These are phyloP conservation scores for Drosophila hawaiiensis DNA, from an alignment of 2,888 invertebrate genomes.

Conservation along the genomic window DNA sequence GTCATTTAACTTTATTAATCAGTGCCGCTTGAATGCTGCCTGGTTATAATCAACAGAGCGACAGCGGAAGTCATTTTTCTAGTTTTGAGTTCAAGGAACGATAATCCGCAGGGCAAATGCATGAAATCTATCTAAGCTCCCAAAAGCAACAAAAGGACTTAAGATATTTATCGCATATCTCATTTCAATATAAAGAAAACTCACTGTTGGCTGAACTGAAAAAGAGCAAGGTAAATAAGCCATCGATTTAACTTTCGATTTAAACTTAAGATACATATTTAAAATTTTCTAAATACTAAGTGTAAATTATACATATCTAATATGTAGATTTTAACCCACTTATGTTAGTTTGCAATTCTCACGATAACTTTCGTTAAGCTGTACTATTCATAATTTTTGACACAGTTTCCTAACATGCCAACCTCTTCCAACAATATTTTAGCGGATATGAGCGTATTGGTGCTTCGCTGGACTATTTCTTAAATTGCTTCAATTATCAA, in stretches of 20 bases:
- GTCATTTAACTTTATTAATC: slow-evolving; percentile 75
- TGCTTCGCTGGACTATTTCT: slow-evolving; percentile 35
- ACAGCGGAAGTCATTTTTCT: slow-evolving; percentile 3
- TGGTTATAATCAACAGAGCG: slow-evolving; percentile 13
- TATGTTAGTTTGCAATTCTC: slow-evolving; percentile 1
- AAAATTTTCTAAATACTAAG: background rate
- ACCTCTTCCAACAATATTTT: slow-evolving; percentile 19
- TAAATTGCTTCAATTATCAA: slow-evolving; percentile 64
- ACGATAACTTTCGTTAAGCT: background rate
- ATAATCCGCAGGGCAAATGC: slow-evolving; percentile 11
- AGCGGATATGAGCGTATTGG: slow-evolving; percentile 7
- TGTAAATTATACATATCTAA: background rate
- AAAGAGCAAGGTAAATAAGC: background rate
- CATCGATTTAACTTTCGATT: background rate
- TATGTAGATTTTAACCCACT: slow-evolving; percentile 14
- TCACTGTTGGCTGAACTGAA: fast-evolving
- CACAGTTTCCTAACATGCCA: slow-evolving; percentile 35
- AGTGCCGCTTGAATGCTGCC: slow-evolving; percentile 67
- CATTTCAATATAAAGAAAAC: background rate
- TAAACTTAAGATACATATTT: background rate
- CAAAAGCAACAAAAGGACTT: background rate
- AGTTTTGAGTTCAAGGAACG: slow-evolving; percentile 39
- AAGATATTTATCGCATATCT: background rate
- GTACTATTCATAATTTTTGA: slow-evolving; percentile 22
- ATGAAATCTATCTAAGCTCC: background rate